phyloP scores from a whole-genome alignment of 1,140 invertebrate species.

The Heliconius nattereri region DNA sequence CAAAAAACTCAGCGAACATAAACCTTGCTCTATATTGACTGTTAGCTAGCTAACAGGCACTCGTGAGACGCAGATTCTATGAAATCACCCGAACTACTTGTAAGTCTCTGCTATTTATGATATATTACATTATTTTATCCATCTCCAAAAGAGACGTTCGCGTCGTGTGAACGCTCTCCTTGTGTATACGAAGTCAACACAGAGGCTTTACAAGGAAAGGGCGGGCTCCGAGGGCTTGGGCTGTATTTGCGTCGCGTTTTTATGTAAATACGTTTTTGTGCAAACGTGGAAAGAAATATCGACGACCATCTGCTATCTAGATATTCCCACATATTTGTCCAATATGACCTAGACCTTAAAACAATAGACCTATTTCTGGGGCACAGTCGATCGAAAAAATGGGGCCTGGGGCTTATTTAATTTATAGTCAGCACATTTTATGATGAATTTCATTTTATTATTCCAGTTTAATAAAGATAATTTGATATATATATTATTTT shows the following conservation, averaged over 20 bases:
- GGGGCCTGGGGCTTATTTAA: neutral
- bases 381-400: neutral
- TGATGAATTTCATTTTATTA: neutral
- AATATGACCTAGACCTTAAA: neutral
- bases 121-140: neutral
- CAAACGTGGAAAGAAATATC: conserved; percentile 17
- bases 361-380: conserved; percentile 1
- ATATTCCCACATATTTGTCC: neutral
- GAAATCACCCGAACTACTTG: no score
- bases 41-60: no score
- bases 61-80: no score
- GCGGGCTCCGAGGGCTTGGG: conserved; percentile 17
- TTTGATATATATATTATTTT: neutral
- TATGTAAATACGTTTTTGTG: conserved; percentile 30
- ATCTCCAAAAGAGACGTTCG: neutral
- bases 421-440: neutral
- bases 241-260: conserved; percentile 27
- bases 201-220: conserved; percentile 23
- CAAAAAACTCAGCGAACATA: no score
- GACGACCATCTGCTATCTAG: neutral
- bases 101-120: neutral
- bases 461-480: neutral
- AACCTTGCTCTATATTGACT: no score
- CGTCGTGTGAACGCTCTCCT: conserved; percentile 17
- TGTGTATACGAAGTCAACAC: conserved; percentile 1